Conservation (phyloP, 2,797 vertebrate genomes). For the Sciaenops ocellatus region DNA sequence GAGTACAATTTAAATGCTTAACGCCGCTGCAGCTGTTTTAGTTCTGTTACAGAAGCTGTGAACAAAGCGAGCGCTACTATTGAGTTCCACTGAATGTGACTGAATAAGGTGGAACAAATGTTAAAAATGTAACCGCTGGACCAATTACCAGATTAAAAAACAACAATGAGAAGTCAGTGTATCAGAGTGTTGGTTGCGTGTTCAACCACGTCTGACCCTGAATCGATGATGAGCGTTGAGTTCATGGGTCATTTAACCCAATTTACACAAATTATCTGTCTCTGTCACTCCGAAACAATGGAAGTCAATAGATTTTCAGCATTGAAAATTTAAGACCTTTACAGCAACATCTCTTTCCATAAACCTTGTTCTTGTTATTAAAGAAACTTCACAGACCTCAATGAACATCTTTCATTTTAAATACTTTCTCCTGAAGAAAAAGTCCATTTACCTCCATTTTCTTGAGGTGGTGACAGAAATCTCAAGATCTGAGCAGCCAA, state of each 20-base stretch:
- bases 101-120: constrained; percentile 23
- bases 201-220: constrained; percentile 2
- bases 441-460: not conserved
- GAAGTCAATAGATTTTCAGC: not conserved
- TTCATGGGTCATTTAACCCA: not conserved
- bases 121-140: constrained; percentile 25
- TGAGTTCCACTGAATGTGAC: constrained; percentile 1
- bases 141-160: constrained; percentile 25
- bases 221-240: not conserved
- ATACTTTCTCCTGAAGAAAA: not conserved
- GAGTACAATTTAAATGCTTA: constrained; percentile 14
- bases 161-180: constrained; percentile 1
- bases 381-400: not conserved
- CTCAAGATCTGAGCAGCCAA: not conserved
- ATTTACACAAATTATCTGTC: constrained; percentile 6
- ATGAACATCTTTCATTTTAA: not conserved
- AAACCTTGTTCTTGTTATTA: not conserved
- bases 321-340: not conserved
- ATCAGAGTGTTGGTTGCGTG: not conserved
- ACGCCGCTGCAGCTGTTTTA: constrained; percentile 4
- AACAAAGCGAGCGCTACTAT: not conserved
- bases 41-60: not conserved
- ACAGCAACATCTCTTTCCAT: not conserved
- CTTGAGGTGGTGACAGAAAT: not conserved
- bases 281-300: not conserved